phyloP scores from a whole-genome alignment of 2,888 invertebrate genomes.

The Bembecia ichneumoniformis region DNA sequence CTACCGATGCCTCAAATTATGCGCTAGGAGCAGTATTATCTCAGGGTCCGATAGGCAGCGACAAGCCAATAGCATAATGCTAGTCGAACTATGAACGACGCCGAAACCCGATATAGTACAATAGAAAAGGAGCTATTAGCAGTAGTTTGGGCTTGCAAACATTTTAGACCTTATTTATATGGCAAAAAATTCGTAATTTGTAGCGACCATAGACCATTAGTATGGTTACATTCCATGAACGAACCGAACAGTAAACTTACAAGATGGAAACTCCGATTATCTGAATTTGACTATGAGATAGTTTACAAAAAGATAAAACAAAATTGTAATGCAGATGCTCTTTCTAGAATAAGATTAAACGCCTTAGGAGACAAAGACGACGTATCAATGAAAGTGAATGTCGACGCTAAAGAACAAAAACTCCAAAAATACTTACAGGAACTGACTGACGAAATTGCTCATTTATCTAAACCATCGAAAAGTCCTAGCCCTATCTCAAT shows the following conservation, averaged over 20 bases:
- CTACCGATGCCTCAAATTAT: slow-evolving; percentile 20
- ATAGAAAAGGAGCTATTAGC: slow-evolving; percentile 33
- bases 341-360: slow-evolving; percentile 12
- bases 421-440: not conserved
- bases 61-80: slow-evolving; percentile 20
- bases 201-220: slow-evolving; percentile 36
- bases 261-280: slow-evolving; percentile 28
- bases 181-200: slow-evolving; percentile 31
- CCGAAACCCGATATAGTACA: slow-evolving; percentile 16
- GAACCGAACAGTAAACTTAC: slow-evolving; percentile 32
- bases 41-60: slow-evolving; percentile 18
- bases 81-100: slow-evolving; percentile 15
- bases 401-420: not conserved
- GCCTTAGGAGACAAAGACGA: not conserved
- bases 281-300: slow-evolving; percentile 20
- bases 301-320: slow-evolving; percentile 18
- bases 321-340: slow-evolving; percentile 21
- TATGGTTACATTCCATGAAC: slow-evolving; percentile 32
- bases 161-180: slow-evolving; percentile 32
- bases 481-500: too few species aligned
- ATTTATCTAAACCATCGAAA: too few species aligned
- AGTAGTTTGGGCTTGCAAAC: slow-evolving; percentile 30
- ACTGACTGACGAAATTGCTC: not conserved
- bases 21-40: slow-evolving; percentile 22
- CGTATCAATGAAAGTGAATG: not conserved